Conservation (phyloP, 2,113 vertebrate genomes). For the Turnix velox region DNA sequence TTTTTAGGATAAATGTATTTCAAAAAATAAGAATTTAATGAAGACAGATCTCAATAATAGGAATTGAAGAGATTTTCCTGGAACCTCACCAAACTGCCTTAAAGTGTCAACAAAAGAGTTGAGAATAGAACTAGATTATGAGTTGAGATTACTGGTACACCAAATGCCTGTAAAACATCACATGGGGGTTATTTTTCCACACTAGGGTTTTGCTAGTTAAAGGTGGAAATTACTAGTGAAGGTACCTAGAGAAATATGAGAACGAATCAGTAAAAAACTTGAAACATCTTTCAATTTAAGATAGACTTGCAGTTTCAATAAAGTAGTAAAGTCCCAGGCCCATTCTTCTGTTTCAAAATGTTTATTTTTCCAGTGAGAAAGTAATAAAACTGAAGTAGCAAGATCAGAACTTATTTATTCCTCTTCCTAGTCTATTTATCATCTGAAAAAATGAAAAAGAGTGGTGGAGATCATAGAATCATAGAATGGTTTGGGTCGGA, state of each 20-base stretch:
- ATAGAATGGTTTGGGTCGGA: too few species aligned
- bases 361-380: neutral
- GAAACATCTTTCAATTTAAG: neutral
- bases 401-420: neutral
- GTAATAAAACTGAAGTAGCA: neutral
- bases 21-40: neutral
- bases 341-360: neutral
- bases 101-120: neutral
- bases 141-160: neutral
- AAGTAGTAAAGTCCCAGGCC: neutral
- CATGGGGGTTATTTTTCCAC: neutral
- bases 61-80: neutral
- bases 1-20: neutral
- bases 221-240: neutral
- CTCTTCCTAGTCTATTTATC: neutral
- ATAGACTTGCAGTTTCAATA: neutral
- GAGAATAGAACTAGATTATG: neutral
- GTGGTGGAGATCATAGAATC: neutral
- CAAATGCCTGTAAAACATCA: neutral
- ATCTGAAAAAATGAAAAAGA: fast-evolving
- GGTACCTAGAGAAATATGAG: neutral
- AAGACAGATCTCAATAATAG: neutral
- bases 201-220: neutral
- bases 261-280: neutral
- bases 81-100: neutral